These are phyloP conservation scores for Catocala sponsa DNA, from an alignment of 2,888 invertebrate genomes.

Conservation along the genomic window DNA sequence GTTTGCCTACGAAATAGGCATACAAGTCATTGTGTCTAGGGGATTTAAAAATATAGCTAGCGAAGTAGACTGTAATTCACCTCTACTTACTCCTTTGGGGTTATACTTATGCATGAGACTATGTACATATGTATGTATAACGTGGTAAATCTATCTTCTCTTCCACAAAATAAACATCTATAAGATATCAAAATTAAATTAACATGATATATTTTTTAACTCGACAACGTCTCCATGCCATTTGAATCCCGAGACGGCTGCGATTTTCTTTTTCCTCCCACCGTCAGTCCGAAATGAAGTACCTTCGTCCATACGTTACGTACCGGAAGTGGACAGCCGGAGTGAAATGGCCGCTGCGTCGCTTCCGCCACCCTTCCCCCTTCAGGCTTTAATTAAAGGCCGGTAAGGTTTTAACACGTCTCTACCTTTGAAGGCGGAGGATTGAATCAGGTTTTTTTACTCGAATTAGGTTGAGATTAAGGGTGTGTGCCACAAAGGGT, in stretches of 20 bases:
- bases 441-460: conserved; percentile 59
- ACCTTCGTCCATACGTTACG: conserved; percentile 77
- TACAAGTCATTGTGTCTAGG: too few relatives aligned
- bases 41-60: too few relatives aligned
- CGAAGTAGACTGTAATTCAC: too few relatives aligned
- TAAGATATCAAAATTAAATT: too few relatives aligned
- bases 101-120: too few relatives aligned
- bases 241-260: conserved; percentile 67
- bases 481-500: conserved; percentile 53
- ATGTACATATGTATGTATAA: too few relatives aligned
- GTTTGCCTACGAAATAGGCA: too few relatives aligned
- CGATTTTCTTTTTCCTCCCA: conserved; percentile 75
- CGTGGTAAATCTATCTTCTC: too few relatives aligned
- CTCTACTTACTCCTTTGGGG: too few relatives aligned
- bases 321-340: conserved; percentile 79
- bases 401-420: conserved; percentile 84
- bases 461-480: conserved; percentile 52
- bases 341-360: conserved; percentile 71
- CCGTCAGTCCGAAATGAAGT: conserved; percentile 83
- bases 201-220: conserved; percentile 1
- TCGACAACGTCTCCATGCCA: conserved; percentile 53
- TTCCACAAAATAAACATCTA: too few relatives aligned
- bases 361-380: conserved; percentile 58
- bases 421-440: conserved; percentile 74
- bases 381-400: conserved; percentile 83